Evolutionary conservation across 2,113 vertebrate genomes (phyloP), one percentile per base, ranked within the genome.

Genomic region (Ciconia maguari): DNA sequence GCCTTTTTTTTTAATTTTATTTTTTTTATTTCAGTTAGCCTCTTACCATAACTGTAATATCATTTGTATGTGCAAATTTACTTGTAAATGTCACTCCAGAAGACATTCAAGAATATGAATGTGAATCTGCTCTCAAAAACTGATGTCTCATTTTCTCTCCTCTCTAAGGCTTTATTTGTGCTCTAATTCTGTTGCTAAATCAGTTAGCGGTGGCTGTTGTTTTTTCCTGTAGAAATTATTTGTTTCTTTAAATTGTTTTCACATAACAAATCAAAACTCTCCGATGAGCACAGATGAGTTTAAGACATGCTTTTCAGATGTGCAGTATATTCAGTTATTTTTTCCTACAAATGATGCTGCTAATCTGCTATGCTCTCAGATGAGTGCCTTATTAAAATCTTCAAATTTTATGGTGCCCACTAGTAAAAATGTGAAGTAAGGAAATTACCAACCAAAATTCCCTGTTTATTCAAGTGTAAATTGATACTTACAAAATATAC

Each of bases 381-480:
- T 79, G 94, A 97, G 51, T 82, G 52, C 90, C 91, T 96, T 97
- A 94, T 87, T 97, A 96, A 97, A 96, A 92, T 87, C 54, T 65
- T 96, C 62, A 79, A 16, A 61, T 96, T 87, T 97, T 96, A 94
- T 97, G 70, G 25, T 83, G 6, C 79, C 94, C 58, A 60, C 96
- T 97, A 94, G 96, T 96, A 97, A 96, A 90, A 97, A 94, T 48
- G n/a, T 48, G 64, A 80, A 95, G 79, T 92, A 97, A 97, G 88
- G 97, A 96, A 97, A 97, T 94, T 94, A 74, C 89, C 68, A 95
- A 26, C 87, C 86, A 82, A 65, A 97, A 95, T 91, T 93, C 69
- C 58, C 60, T 96, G 17, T 97, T 97, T 94, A 89, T 76, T 96
- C 82, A 93, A 48, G 94, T 86, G 75, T 83, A 97, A 97, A 96